These are phyloP conservation scores for Neoaliturus tenellus DNA, from an alignment of 2,888 invertebrate genomes.

Conservation along the genomic window DNA sequence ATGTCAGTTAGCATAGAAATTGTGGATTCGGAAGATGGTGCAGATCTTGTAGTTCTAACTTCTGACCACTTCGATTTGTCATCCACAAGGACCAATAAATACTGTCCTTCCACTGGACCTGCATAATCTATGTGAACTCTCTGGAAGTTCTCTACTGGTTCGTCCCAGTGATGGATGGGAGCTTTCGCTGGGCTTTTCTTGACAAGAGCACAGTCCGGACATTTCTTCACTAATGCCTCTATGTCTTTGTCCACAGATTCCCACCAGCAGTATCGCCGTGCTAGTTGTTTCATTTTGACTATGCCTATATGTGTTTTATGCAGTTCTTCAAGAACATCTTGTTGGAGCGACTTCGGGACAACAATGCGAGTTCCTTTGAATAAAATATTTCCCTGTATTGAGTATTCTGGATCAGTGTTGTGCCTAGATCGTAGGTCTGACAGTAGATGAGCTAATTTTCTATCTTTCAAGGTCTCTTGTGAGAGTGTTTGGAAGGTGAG, in stretches of 20 bases:
- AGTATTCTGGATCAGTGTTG: conserved; percentile 54
- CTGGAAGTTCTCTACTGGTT: conserved; percentile 63
- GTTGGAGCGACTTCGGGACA: conserved; percentile 59
- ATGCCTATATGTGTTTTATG: conserved; percentile 66
- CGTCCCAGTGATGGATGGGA: conserved; percentile 65
- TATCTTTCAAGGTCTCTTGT: conserved; percentile 57
- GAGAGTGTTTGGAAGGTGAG: conserved; percentile 46
- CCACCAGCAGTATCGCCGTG: conserved; percentile 67
- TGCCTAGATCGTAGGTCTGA: too few relatives aligned
- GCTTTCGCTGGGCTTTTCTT: conserved; percentile 64
- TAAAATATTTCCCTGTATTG: conserved; percentile 16
- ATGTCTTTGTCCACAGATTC: conserved; percentile 63
- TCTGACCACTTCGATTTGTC: conserved; percentile 61
- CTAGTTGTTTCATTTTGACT: conserved; percentile 66
- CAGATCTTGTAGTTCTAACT: not conserved
- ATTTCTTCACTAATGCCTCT: conserved; percentile 62
- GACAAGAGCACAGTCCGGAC: conserved; percentile 63
- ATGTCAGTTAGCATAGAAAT: conserved; percentile 56
- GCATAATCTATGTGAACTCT: too few relatives aligned
- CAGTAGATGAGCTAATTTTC: too few relatives aligned
- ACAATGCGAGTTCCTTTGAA: conserved; percentile 58
- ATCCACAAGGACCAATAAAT: conserved; percentile 55
- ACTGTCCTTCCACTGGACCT: conserved; percentile 41
- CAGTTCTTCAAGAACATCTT: conserved; percentile 64
- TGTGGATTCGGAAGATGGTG: conserved; percentile 57